Evolutionary conservation across 2,113 vertebrate species (phyloP), one percentile per base, ranked within the genome.

Genomic region (Perca fluviatilis): DNA sequence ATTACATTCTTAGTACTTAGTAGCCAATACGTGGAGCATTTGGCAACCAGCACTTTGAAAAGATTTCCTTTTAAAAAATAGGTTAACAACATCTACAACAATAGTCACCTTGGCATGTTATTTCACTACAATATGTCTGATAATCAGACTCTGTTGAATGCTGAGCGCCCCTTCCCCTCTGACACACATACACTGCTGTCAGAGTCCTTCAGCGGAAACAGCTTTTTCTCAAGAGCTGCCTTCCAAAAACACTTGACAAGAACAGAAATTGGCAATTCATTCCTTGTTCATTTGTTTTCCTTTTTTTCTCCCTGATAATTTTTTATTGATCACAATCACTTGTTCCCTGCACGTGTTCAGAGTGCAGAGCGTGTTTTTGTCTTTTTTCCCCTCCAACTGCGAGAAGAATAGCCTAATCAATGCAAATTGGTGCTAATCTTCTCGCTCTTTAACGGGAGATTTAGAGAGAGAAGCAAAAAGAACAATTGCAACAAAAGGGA

Each of bases 261-360:
- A 90, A 78, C 81, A 83, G 78, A 91, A 94, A 91, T 90, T 88
- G 84, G 82, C 86, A 91, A 93, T 92, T 92, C 70, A 90, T 91
- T 84, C 82, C 79, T 77, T 80, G 66, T 85, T 86, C 76, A 75
- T 85, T 84, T 85, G 75, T 70, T 50, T 14, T 36, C 19, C 8
- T 25, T 67, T 14, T 75, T 77, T 71, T 25, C 23, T 36, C 49
- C 49, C 68, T 49, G 56, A 46, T 62, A 12, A 8, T 69, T 68
- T 81, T 80, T 85, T 77, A 89, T 89, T 86, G 88, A 92, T 92
- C 77, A 47, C 90, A 93, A 94, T 93, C 91, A 88, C 84, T 92
- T 84, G 75, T 90, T 91, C 63, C 25, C 80, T 75, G 87, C 91
- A 91, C 70, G 74, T 93, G 93, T 86, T 91, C 79, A 90, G 90